A percentile compares a stretch with the other conserved stretches of the same genome.
Evolutionary conservation across 2,797 vertebrate species (phyloP).

Genomic region (Bucorvus abyssinicus): DNA sequence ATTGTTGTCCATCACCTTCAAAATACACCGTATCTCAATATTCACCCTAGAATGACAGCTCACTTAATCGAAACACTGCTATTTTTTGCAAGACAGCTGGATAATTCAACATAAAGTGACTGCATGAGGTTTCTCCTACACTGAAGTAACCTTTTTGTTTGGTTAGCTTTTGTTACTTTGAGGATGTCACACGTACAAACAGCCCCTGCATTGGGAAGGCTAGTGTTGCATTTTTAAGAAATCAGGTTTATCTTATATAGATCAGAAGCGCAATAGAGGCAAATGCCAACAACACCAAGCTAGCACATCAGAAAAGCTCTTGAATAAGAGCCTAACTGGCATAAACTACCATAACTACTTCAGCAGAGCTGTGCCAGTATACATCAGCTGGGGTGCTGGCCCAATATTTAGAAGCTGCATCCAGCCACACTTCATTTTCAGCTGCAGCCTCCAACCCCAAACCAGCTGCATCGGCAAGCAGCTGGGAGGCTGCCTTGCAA

Average conservation of each 20-base stretch:
- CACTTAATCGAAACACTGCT: not conserved
- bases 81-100: not conserved
- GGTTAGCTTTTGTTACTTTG: not conserved
- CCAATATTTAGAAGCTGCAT: not conserved
- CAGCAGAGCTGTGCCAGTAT: not conserved
- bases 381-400: not conserved
- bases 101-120: not conserved
- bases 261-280: not conserved
- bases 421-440: slow-evolving; percentile 38
- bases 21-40: not conserved
- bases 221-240: not conserved
- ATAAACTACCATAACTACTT: not conserved
- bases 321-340: not conserved
- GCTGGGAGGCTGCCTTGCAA: not conserved
- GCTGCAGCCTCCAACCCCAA: not conserved
- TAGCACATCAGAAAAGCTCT: not conserved
- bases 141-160: not conserved
- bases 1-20: not conserved
- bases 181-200: not conserved
- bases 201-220: not conserved
- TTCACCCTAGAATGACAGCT: not conserved
- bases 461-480: not conserved
- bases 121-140: not conserved
- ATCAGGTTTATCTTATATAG: not conserved
- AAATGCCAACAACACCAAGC: not conserved